A percentile compares a stretch with the other conserved stretches of the same genome.
Evolutionary conservation across 2,888 invertebrate species (phyloP).

Genomic region (Fabriciana adippe): DNA sequence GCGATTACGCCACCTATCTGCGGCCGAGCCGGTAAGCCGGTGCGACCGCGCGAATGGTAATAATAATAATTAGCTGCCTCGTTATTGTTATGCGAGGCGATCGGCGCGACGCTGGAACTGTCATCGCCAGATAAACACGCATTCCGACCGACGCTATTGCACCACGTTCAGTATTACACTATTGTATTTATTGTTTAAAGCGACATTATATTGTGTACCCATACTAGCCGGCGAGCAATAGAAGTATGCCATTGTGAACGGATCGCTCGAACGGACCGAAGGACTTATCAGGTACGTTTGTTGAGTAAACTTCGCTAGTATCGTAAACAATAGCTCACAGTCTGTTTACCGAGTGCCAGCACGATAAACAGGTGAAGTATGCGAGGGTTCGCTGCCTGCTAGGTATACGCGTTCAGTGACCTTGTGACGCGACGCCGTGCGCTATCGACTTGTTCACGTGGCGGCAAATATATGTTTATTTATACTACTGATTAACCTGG

Average conservation of each 20-base stretch:
- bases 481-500: slow-evolving; percentile 23
- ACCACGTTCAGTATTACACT: neutral
- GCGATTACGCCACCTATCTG: slow-evolving; percentile 72
- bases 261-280: slow-evolving; percentile 54
- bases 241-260: slow-evolving; percentile 52
- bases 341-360: slow-evolving; percentile 48
- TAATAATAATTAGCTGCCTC: slow-evolving; percentile 72
- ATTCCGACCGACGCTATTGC: slow-evolving; percentile 22
- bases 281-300: slow-evolving; percentile 54
- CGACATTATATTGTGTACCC: slow-evolving; percentile 53
- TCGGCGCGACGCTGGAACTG: slow-evolving; percentile 40
- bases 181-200: slow-evolving; percentile 51
- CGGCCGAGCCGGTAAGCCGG: slow-evolving; percentile 52
- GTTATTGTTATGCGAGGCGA: slow-evolving; percentile 62
- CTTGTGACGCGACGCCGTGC: slow-evolving; percentile 47
- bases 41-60: slow-evolving; percentile 57
- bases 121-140: slow-evolving; percentile 58
- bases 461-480: slow-evolving; percentile 40
- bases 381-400: slow-evolving; percentile 45
- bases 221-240: slow-evolving; percentile 33
- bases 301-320: slow-evolving; percentile 55
- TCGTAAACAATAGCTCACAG: slow-evolving; percentile 57
- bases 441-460: slow-evolving; percentile 39
- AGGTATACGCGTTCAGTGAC: slow-evolving; percentile 56
- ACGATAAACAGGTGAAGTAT: slow-evolving; percentile 29